phyloP scores from a whole-genome alignment of 2,888 invertebrate species.

The Pristionchus japonicus region DNA sequence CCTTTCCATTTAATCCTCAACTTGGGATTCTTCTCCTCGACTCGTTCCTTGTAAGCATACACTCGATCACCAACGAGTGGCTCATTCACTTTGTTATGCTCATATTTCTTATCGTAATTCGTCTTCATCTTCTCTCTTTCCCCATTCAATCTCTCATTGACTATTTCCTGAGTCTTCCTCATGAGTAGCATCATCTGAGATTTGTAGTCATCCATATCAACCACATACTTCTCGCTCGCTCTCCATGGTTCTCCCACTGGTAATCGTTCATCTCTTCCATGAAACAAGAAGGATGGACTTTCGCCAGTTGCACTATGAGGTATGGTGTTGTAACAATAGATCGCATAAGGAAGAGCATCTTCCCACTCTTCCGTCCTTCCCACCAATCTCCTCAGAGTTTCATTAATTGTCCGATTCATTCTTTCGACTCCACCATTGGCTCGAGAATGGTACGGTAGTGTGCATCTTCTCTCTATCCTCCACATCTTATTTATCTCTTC shows the following conservation, averaged over 20 bases:
- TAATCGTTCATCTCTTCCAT: constrained; percentile 7
- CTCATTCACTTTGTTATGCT: background rate
- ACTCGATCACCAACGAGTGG: background rate
- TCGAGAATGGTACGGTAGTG: constrained; percentile 46
- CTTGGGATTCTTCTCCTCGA: background rate
- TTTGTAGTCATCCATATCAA: background rate
- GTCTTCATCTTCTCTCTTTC: background rate
- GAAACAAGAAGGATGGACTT: background rate
- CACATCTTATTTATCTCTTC: background rate
- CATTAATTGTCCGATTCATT: constrained; percentile 12
- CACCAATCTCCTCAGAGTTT: constrained; percentile 29
- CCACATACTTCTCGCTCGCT: background rate
- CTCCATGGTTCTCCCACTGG: background rate
- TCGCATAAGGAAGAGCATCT: background rate
- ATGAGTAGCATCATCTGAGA: background rate
- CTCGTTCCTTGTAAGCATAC: background rate
- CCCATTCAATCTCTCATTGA: background rate
- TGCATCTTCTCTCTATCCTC: background rate
- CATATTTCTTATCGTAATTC: background rate
- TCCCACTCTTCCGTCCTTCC: background rate
- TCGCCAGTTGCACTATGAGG: background rate
- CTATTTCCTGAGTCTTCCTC: background rate
- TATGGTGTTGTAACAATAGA: background rate
- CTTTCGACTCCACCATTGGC: constrained; percentile 49
- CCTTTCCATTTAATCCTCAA: background rate